Percentiles rank a stretch among this genome's conserved stretches.
Conservation (phyloP, 2,113 vertebrate genomes). For the Todiramphus saurophagus region DNA sequence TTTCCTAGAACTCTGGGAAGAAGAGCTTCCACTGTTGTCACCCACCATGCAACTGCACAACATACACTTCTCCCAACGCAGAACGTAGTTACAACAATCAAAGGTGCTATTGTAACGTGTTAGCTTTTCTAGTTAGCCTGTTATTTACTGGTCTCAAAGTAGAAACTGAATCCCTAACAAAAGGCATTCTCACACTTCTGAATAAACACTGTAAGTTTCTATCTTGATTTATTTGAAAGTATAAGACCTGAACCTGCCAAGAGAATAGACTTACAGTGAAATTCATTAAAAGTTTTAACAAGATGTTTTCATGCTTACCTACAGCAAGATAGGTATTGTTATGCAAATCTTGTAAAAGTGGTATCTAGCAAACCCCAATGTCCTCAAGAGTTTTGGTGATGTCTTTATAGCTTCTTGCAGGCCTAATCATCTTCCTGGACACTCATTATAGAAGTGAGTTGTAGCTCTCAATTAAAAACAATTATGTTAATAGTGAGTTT, state of each 20-base stretch:
- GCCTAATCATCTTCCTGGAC: constrained; percentile 4
- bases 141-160: not conserved
- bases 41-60: not conserved
- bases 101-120: not conserved
- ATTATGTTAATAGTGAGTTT: not conserved
- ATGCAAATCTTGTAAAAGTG: not conserved
- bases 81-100: not conserved
- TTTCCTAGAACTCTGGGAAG: not conserved
- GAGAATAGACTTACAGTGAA: not conserved
- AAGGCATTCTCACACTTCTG: not conserved
- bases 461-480: not conserved
- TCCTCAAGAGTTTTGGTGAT: not conserved
- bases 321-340: not conserved
- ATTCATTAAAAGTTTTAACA: not conserved
- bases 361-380: not conserved
- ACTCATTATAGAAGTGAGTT: not conserved
- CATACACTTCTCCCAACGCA: not conserved
- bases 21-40: not conserved
- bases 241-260: not conserved
- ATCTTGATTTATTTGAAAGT: not conserved
- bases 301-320: not conserved
- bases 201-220: not conserved
- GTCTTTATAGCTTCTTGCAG: not conserved
- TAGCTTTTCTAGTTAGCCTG: not conserved
- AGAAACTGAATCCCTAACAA: not conserved